Evolutionary conservation across 2,797 vertebrate genomes (phyloP).

Genomic region (Protosalanx chinensis): DNA sequence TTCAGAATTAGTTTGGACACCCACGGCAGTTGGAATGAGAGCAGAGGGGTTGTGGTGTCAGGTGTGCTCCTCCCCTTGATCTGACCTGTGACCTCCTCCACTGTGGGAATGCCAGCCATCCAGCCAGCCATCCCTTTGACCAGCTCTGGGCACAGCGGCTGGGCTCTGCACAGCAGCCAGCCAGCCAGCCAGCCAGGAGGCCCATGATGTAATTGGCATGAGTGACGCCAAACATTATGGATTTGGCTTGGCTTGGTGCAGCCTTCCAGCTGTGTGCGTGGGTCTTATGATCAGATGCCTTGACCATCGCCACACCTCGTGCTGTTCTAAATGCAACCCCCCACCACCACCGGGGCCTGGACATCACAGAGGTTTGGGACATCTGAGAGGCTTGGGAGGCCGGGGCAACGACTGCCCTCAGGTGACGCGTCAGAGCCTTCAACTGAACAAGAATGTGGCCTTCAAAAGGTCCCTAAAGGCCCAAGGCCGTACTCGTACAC

Average conservation of each 20-base stretch:
- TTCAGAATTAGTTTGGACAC: not conserved
- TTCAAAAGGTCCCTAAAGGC: not conserved
- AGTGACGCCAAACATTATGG: not conserved
- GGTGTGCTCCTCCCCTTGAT: slow-evolving; percentile 17
- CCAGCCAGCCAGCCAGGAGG: not conserved
- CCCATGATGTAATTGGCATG: slow-evolving; percentile 12
- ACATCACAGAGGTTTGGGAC: not conserved
- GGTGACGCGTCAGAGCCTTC: not conserved
- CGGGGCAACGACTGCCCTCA: not conserved
- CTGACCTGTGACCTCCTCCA: slow-evolving; percentile 48
- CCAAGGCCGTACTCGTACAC: not conserved
- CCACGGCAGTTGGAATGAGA: too few relatives aligned
- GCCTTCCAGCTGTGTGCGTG: not conserved
- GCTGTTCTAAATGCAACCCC: slow-evolving; percentile 1
- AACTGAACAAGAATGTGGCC: not conserved
- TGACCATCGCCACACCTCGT: not conserved
- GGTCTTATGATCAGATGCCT: not conserved
- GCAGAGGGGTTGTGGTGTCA: not conserved
- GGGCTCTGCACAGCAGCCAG: not conserved
- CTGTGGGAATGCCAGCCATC: slow-evolving; percentile 49
- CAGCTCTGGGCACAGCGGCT: not conserved
- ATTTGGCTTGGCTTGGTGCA: not conserved
- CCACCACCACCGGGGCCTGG: not conserved
- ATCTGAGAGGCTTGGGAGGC: not conserved
- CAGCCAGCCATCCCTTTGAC: slow-evolving; percentile 42